A percentile compares a stretch with the other conserved stretches of the same genome.
Conservation (phyloP, 2,113 vertebrate genomes). For the Mus pahari region DNA sequence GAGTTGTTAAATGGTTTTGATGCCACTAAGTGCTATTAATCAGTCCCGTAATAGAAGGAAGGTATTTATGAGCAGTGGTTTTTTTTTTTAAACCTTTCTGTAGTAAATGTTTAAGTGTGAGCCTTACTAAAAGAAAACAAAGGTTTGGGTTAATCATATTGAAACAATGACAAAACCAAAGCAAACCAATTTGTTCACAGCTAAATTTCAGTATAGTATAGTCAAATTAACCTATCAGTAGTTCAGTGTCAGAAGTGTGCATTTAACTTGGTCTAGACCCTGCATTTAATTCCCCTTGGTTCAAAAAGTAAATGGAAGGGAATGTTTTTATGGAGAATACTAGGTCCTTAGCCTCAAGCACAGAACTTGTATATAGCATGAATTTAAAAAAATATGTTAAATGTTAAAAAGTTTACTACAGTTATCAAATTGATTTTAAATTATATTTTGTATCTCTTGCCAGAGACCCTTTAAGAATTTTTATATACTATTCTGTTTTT, state of each 20-base stretch:
- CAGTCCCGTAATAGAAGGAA: conserved; percentile 23
- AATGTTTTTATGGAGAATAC: not conserved
- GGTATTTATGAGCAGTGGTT: conserved; percentile 62
- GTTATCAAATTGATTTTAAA: conserved; percentile 21
- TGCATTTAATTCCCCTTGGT: not conserved
- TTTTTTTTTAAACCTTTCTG: conserved; percentile 56
- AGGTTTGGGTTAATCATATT: conserved; percentile 53
- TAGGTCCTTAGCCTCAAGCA: conserved; percentile 8
- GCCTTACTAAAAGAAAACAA: conserved; percentile 52
- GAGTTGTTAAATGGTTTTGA: conserved; percentile 59
- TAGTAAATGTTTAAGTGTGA: conserved; percentile 66
- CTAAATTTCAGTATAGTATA: conserved; percentile 44
- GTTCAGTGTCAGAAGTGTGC: not conserved
- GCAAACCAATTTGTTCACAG: conserved; percentile 40
- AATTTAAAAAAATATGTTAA: conserved; percentile 45
- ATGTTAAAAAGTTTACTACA: not conserved
- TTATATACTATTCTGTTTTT: conserved; percentile 3
- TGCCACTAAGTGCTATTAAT: conserved; percentile 64
- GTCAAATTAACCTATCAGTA: conserved; percentile 34
- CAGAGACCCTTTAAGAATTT: conserved; percentile 3
- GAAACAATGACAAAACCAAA: conserved; percentile 48
- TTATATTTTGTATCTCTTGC: not conserved
- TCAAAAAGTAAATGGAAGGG: not conserved
- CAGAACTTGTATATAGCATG: not conserved
- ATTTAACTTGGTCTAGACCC: not conserved